Base-by-base conservation (phyloP, 2,113 vertebrate genomes). In the Ranitomeya imitator region DNA sequence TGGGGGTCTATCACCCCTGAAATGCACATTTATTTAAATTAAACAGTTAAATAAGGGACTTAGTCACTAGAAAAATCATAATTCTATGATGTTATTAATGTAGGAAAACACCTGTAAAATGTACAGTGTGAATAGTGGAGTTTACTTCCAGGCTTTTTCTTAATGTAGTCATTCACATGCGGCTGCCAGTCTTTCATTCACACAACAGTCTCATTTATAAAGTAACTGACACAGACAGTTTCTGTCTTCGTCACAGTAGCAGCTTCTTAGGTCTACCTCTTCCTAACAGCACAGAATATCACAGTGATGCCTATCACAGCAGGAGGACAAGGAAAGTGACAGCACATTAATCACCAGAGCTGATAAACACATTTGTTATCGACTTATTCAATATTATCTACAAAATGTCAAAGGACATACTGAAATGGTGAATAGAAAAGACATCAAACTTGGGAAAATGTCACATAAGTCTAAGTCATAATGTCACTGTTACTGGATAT, bases 101-200 rank as follows among this genome's bases (percentile, higher is more conserved):
- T 45, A 45, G 31, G 7, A 51, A 74, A 14, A 74, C 71, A 74
- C 71, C 71, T 65, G 63, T 8, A 65, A 65, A 4, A 8, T 16
- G 37, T 11, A 74, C 15, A 73, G 69, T 21, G 14, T 37, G 7
- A 31, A 37, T 2, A 74, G 71, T 74, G 31, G 37, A 51, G 71
- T 74, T 45, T 45, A 15, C 37, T 74, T 51, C 71, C 31, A 14
- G 3, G 2, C 14, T 74, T 74, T 45, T 31, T 16, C 71, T 74
- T 74, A 74, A 74, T 74, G 71, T 51, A 74, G 71, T 74, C 71
- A 74, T 74, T 74, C 71, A 74, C 71, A 74, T 45, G 71, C 45
- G 31, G 71, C 71, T 74, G 71, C 71, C 31, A 74, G 71, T 74
- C 71, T 74, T 74, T 74, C 71, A 74, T 37, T 74, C 71, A 74